Conservation (phyloP, 1,140 invertebrate species). For the Conus ventricosus region DNA sequence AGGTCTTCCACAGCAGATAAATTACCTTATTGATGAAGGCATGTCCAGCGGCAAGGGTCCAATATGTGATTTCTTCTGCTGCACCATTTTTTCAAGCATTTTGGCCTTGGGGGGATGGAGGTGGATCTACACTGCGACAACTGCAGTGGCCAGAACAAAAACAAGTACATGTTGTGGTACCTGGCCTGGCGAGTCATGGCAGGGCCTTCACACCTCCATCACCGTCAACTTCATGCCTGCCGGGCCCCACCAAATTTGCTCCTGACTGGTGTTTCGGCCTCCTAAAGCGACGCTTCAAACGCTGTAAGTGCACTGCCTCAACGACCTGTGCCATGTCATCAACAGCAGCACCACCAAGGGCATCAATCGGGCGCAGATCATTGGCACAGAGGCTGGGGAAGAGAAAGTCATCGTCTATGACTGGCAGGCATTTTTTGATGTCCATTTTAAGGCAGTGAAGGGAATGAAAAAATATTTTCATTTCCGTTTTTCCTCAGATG, state of each 20-base stretch:
- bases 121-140: constrained; percentile 54
- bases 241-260: constrained; percentile 58
- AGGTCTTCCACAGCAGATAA: constrained; percentile 47
- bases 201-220: constrained; percentile 39
- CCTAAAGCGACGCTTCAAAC: constrained; percentile 46
- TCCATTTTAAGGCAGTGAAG: constrained; percentile 41
- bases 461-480: constrained; percentile 49
- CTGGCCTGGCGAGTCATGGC: constrained; percentile 50
- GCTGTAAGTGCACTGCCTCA: constrained; percentile 39
- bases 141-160: constrained; percentile 62
- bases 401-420: constrained; percentile 41
- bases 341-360: constrained; percentile 37
- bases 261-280: constrained; percentile 58
- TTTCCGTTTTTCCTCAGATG: constrained; percentile 23
- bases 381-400: constrained; percentile 41
- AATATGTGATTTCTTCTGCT: constrained; percentile 53
- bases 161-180: constrained; percentile 57
- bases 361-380: constrained; percentile 48
- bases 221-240: constrained; percentile 51
- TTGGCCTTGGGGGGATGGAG: constrained; percentile 52
- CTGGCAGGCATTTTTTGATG: constrained; percentile 45
- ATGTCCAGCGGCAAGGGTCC: constrained; percentile 43
- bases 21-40: constrained; percentile 50
- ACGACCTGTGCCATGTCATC: constrained; percentile 42
- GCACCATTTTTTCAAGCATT: constrained; percentile 52